Evolutionary conservation across 1,140 invertebrate genomes (phyloP).

Genomic region (Zaprionus ornatus): DNA sequence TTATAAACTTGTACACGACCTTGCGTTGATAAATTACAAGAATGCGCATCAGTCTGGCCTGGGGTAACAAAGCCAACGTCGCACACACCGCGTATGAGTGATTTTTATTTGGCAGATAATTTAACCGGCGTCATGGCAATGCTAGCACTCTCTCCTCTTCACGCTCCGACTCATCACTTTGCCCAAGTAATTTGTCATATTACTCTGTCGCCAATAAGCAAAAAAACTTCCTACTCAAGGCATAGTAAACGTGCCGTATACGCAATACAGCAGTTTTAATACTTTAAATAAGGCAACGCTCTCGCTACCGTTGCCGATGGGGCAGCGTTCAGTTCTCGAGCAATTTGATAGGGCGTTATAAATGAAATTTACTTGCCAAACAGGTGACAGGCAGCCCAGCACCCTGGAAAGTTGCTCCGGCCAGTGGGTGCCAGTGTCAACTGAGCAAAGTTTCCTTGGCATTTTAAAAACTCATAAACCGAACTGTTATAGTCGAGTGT

Average conservation of each 20-base stretch:
- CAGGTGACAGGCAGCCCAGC: constrained; percentile 47
- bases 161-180: constrained; percentile 16
- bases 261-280: constrained; percentile 38
- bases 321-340: not conserved
- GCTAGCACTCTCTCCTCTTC: constrained; percentile 14
- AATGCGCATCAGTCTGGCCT: constrained; percentile 20
- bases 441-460: constrained; percentile 41
- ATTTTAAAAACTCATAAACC: constrained; percentile 58
- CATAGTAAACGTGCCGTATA: constrained; percentile 25
- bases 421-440: constrained; percentile 13
- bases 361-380: constrained; percentile 61
- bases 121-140: constrained; percentile 76
- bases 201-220: constrained; percentile 36
- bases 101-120: constrained; percentile 79
- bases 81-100: constrained; percentile 68
- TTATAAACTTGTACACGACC: constrained; percentile 65
- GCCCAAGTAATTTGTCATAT: constrained; percentile 71
- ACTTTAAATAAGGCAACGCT: constrained; percentile 49
- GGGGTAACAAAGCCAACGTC: constrained; percentile 43
- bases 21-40: constrained; percentile 66
- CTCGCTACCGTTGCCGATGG: constrained; percentile 18
- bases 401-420: constrained; percentile 13
- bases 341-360: constrained; percentile 43
- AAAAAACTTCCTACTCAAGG: constrained; percentile 16
- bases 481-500: constrained; percentile 25